Conservation (phyloP, 2,888 invertebrate species). For the Steinernema hermaphroditum region DNA sequence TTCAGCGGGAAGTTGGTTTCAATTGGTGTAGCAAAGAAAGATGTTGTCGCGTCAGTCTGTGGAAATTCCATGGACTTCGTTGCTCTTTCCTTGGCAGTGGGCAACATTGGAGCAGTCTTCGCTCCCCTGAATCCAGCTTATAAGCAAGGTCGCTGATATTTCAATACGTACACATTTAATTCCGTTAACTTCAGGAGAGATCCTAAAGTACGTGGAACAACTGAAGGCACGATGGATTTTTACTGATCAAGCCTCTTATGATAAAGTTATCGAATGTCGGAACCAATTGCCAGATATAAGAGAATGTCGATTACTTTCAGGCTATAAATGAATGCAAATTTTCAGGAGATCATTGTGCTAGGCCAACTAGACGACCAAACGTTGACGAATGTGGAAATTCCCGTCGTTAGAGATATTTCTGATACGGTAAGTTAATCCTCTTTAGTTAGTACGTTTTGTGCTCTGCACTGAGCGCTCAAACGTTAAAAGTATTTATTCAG, state of each 20-base stretch:
- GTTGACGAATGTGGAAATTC: background rate
- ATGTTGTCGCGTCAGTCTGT: constrained; percentile 40
- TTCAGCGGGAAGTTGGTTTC: background rate
- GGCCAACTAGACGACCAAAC: background rate
- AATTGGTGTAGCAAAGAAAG: background rate
- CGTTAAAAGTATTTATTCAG: constrained; percentile 35
- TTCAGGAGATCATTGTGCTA: constrained; percentile 25
- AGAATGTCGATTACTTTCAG: constrained; percentile 21
- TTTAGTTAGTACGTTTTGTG: background rate
- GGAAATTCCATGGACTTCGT: constrained; percentile 45
- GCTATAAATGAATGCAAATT: background rate
- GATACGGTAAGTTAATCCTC: background rate
- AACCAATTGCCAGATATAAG: constrained; percentile 15
- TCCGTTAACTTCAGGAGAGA: constrained; percentile 44
- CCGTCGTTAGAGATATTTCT: no score
- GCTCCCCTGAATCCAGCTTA: constrained; percentile 52
- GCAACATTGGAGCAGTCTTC: constrained; percentile 38
- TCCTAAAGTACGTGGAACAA: constrained; percentile 38
- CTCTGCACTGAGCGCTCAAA: background rate
- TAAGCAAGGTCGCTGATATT: constrained; percentile 40
- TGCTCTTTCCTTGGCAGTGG: constrained; percentile 39
- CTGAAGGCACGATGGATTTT: constrained; percentile 32
- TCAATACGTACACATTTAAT: background rate
- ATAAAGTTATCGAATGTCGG: constrained; percentile 29
- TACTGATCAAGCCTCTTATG: constrained; percentile 28